Evolutionary conservation across 2,888 invertebrate genomes (phyloP).

Genomic region (Leptopilina syphax): DNA sequence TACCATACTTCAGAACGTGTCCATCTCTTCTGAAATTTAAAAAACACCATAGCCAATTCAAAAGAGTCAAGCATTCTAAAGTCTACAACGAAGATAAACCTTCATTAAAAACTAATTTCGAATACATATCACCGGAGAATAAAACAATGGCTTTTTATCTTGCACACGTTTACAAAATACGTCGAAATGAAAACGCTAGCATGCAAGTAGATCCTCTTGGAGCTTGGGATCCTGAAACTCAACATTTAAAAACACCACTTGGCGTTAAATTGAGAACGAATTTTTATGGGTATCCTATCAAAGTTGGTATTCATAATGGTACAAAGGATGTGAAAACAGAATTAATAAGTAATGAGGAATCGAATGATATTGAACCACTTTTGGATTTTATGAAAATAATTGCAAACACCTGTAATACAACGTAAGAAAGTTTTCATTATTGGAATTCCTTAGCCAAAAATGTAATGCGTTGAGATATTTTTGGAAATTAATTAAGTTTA

Average conservation of each 20-base stretch:
- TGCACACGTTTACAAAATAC: constrained; percentile 71
- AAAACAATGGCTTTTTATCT: constrained; percentile 66
- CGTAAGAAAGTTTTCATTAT: constrained; percentile 43
- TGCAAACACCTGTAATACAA: constrained; percentile 72
- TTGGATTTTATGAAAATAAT: constrained; percentile 78
- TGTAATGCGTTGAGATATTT: not conserved
- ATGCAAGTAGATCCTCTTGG: constrained; percentile 68
- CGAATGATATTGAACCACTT: constrained; percentile 76
- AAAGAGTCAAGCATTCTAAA: not conserved
- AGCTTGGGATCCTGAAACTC: constrained; percentile 67
- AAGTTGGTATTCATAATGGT: constrained; percentile 77
- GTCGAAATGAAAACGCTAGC: constrained; percentile 69
- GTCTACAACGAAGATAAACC: constrained; percentile 28
- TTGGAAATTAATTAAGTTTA: not conserved
- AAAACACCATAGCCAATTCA: constrained; percentile 29
- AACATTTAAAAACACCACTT: constrained; percentile 60
- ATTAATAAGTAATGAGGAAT: constrained; percentile 72
- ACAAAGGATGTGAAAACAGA: constrained; percentile 77
- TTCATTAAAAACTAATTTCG: constrained; percentile 59
- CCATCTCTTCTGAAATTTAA: constrained; percentile 49
- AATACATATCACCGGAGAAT: constrained; percentile 61
- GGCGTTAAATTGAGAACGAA: constrained; percentile 68
- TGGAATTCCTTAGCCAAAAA: not conserved
- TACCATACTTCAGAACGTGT: constrained; percentile 57
- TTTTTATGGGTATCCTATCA: constrained; percentile 67